phyloP scores from a whole-genome alignment of 2,888 invertebrate species.

The Smittia aterrima region DNA sequence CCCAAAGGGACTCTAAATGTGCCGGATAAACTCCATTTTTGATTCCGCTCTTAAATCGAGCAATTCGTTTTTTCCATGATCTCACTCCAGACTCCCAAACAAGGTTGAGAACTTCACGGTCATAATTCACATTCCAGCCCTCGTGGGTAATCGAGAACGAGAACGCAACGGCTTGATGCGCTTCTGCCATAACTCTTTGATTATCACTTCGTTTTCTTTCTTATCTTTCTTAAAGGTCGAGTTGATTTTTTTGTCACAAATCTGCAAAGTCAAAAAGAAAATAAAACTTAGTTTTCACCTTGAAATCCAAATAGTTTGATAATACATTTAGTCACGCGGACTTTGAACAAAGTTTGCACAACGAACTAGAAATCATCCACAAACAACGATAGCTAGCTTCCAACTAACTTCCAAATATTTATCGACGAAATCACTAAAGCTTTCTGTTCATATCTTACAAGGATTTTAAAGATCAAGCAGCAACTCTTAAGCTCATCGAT shows the following conservation, averaged over 20 bases:
- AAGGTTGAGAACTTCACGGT: slow-evolving; percentile 90
- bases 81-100: slow-evolving; percentile 93
- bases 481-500: no score
- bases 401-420: no score
- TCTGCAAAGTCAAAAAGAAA: no score
- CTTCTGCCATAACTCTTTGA: slow-evolving; percentile 83
- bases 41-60: slow-evolving; percentile 92
- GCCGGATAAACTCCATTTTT: slow-evolving; percentile 96
- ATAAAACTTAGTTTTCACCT: no score
- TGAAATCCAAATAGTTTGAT: no score
- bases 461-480: no score
- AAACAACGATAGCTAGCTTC: no score
- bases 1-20: slow-evolving; percentile 83
- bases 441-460: no score
- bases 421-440: no score
- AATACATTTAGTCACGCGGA: no score
- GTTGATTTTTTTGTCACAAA: not conserved
- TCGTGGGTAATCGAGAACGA: slow-evolving; percentile 97
- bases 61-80: slow-evolving; percentile 92
- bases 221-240: not conserved
- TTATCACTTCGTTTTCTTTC: slow-evolving; percentile 1
- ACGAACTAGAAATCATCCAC: no score
- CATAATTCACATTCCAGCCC: slow-evolving; percentile 97
- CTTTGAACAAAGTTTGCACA: no score
- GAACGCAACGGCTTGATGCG: slow-evolving; percentile 96